Evolutionary conservation across 2,797 vertebrate species (phyloP).

Genomic region (Gila robusta): DNA sequence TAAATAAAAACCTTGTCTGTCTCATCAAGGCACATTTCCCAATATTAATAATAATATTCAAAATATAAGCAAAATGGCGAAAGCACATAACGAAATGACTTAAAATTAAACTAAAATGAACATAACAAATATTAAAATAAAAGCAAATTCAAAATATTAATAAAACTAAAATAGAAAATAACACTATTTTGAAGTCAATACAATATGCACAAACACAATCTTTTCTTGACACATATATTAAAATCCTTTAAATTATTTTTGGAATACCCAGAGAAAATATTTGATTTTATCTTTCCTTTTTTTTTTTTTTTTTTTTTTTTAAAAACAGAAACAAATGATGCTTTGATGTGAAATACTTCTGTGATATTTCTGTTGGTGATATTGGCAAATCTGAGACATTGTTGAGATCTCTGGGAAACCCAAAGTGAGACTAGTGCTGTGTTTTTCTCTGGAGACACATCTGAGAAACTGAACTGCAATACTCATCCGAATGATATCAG

Average conservation of each 20-base stretch:
- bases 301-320: no score
- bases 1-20: neutral
- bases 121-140: no score
- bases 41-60: no score
- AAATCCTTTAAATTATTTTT: neutral
- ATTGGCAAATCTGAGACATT: neutral
- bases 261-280: no score
- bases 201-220: no score
- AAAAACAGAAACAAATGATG: neutral
- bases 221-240: no score
- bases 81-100: neutral
- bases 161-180: neutral
- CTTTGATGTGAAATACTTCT: neutral
- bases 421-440: neutral
- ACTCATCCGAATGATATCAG: neutral
- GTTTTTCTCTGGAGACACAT: neutral
- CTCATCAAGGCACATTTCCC: no score
- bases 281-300: no score
- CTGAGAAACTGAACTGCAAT: neutral
- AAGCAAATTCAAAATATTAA: neutral
- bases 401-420: neutral
- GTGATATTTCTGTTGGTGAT: neutral
- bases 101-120: neutral
- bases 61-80: neutral
- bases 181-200: no score